Conservation (phyloP, 2,797 vertebrate species). For the Rhyacichthys aspro region DNA sequence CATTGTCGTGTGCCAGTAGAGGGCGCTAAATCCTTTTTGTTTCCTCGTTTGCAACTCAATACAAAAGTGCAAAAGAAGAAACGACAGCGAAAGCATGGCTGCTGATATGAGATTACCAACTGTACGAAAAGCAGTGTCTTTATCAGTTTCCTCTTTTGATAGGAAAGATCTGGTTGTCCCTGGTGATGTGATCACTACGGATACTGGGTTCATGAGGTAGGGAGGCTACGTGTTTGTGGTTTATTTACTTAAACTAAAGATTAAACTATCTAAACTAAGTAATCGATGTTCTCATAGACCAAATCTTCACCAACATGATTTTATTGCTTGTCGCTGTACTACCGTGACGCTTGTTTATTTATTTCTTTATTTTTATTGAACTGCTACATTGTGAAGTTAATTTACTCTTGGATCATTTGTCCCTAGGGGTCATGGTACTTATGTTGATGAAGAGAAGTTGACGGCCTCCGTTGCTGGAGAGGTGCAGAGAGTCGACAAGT, state of each 20-base stretch:
- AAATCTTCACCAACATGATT: too few relatives aligned
- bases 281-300: not conserved
- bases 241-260: too few relatives aligned
- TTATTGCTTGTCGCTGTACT: too few relatives aligned
- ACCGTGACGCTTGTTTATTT: too few relatives aligned
- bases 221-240: not conserved
- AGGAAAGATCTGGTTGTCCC: constrained; percentile 90
- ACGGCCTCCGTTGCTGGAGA: constrained; percentile 96
- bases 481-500: constrained; percentile 95
- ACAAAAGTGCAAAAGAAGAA: not conserved
- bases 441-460: constrained; percentile 92
- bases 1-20: constrained; percentile 17
- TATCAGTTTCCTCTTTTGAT: constrained; percentile 43
- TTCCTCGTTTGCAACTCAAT: not conserved
- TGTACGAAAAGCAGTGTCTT: constrained; percentile 62
- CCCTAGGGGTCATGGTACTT: constrained; percentile 93
- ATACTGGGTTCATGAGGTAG: constrained; percentile 96
- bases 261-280: too few relatives aligned
- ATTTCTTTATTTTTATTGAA: too few relatives aligned
- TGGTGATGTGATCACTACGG: constrained; percentile 96
- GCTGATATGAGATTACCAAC: constrained; percentile 87
- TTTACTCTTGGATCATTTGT: constrained; percentile 3
- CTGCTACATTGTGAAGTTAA: not conserved
- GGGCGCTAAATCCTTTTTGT: constrained; percentile 8
- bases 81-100: constrained; percentile 82